phyloP scores from a whole-genome alignment of 2,797 vertebrate genomes.

The Eurystomus glaucurus region DNA sequence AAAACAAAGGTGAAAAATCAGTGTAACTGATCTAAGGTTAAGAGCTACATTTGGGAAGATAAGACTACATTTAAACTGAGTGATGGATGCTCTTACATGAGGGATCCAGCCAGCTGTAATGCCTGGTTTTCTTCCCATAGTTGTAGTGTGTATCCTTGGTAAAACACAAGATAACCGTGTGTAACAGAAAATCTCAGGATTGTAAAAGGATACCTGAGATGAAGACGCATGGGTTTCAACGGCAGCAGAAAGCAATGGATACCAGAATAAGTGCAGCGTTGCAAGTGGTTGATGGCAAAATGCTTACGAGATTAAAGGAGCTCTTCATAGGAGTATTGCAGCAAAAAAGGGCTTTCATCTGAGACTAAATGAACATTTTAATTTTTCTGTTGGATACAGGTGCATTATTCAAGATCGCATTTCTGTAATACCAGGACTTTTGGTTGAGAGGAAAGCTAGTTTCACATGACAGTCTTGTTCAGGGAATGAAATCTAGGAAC shows the following conservation, averaged over 20 bases:
- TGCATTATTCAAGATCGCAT: accelerated
- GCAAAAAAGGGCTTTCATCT: neutral
- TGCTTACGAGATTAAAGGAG: neutral
- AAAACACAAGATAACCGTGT: neutral
- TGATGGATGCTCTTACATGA: neutral
- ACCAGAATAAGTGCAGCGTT: neutral
- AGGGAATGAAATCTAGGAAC: neutral
- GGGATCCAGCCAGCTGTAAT: neutral
- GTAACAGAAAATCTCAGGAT: neutral
- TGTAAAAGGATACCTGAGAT: neutral
- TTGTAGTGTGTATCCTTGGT: neutral
- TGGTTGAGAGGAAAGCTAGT: neutral
- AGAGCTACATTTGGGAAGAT: conserved; percentile 8
- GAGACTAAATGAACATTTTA: neutral
- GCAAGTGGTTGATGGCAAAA: neutral
- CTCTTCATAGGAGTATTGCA: neutral
- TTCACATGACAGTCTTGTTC: neutral
- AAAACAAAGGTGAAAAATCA: conserved; percentile 34
- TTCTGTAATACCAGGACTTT: neutral
- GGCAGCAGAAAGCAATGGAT: neutral
- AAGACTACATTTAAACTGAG: neutral
- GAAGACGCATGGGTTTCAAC: neutral
- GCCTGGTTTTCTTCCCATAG: neutral
- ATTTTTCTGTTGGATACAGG: neutral
- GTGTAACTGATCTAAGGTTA: conserved; percentile 27